Evolutionary conservation across 2,888 invertebrate species (phyloP).

Genomic region (Pachliopta kotzebuea): DNA sequence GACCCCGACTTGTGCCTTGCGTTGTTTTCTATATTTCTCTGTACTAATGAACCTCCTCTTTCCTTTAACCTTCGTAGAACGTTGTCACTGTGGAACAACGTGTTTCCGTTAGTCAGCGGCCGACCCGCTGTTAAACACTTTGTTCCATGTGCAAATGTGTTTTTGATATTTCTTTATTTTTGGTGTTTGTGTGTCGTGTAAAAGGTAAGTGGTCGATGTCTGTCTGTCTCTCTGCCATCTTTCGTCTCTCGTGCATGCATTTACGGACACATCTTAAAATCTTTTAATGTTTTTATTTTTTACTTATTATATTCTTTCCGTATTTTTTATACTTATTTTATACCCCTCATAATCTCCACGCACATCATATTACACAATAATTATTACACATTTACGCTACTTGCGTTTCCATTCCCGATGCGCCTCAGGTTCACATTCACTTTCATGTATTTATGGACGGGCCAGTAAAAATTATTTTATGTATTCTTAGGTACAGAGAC

Average conservation of each 20-base stretch:
- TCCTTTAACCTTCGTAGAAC: slow-evolving; percentile 65
- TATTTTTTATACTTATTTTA: slow-evolving; percentile 55
- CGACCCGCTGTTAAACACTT: slow-evolving; percentile 51
- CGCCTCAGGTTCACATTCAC: slow-evolving; percentile 10
- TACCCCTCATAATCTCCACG: slow-evolving; percentile 71
- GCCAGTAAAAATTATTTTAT: slow-evolving; percentile 31
- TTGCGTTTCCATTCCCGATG: slow-evolving; percentile 4
- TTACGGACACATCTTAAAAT: slow-evolving; percentile 47
- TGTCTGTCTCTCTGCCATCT: slow-evolving; percentile 60
- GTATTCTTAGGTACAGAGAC: slow-evolving; percentile 19
- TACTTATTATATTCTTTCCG: slow-evolving; percentile 53
- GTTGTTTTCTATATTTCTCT: slow-evolving; percentile 66
- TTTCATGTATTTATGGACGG: slow-evolving; percentile 13
- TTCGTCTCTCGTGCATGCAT: slow-evolving; percentile 64
- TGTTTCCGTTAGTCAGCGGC: slow-evolving; percentile 40
- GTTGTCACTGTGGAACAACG: slow-evolving; percentile 67
- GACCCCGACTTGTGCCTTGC: slow-evolving; percentile 73
- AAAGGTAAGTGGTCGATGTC: slow-evolving; percentile 74
- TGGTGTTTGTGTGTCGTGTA: slow-evolving; percentile 44
- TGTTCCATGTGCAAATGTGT: slow-evolving; percentile 61
- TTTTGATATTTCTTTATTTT: slow-evolving; percentile 48
- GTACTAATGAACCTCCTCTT: slow-evolving; percentile 61
- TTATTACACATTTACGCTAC: slow-evolving; percentile 43
- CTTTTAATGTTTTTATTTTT: slow-evolving; percentile 47
- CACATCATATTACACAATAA: slow-evolving; percentile 64